These are phyloP conservation scores for Rousettus madagascariensis DNA, from an alignment of 2,797 vertebrate genomes.

Conservation along the genomic window DNA sequence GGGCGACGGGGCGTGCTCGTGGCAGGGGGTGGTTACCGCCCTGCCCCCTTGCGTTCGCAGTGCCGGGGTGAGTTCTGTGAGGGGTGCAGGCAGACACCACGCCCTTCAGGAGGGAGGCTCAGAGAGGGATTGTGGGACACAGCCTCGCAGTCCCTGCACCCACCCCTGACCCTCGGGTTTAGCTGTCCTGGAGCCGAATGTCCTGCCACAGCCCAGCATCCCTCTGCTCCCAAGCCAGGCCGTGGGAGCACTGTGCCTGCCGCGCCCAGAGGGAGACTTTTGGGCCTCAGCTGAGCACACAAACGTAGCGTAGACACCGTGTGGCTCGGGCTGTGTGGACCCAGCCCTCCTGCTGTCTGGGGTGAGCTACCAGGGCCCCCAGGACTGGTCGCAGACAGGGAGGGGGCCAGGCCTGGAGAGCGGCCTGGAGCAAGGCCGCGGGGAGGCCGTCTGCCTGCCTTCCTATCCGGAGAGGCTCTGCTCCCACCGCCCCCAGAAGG, in stretches of 20 bases:
- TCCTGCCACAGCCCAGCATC: not conserved
- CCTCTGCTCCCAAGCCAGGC: not conserved
- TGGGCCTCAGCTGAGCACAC: not conserved
- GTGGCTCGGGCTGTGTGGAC: not conserved
- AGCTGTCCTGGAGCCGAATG: not conserved
- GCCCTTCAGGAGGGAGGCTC: not conserved
- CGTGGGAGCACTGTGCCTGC: not conserved
- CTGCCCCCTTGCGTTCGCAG: no score
- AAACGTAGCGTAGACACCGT: accelerated
- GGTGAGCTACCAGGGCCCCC: not conserved
- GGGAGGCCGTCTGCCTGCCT: not conserved
- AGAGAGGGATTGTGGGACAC: no score
- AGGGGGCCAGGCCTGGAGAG: not conserved
- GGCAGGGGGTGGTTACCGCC: not conserved
- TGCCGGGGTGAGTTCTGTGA: not conserved
- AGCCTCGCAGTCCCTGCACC: not conserved
- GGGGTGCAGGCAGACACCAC: not conserved
- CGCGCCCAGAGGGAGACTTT: not conserved
- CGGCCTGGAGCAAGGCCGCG: not conserved
- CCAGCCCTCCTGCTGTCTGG: not conserved
- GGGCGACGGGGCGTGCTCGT: accelerated
- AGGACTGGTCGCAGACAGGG: not conserved
- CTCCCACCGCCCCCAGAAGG: no score
- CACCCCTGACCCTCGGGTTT: not conserved
- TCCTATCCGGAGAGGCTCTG: no score